Evolutionary conservation across 1,140 invertebrate genomes (phyloP).

Genomic region (Tribolium madens): DNA sequence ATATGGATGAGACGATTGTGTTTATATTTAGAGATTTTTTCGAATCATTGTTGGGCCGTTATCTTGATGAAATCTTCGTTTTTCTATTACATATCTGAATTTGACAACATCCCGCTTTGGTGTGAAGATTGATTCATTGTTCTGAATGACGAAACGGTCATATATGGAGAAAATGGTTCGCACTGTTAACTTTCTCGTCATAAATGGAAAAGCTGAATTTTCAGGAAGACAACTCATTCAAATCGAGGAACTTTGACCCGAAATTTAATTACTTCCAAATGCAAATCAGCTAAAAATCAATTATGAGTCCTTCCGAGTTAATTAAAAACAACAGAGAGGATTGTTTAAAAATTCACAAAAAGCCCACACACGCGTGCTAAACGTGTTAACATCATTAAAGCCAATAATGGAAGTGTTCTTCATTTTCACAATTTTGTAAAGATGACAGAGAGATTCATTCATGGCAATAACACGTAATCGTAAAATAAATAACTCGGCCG

Average conservation of each 20-base stretch:
- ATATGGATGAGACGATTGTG: conserved; percentile 15
- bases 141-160: not conserved
- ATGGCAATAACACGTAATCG: conserved; percentile 17
- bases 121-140: conserved; percentile 30
- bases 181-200: not conserved
- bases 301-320: not conserved
- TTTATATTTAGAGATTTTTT: not conserved
- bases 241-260: no score
- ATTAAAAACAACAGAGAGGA: not conserved
- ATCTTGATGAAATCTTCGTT: conserved; percentile 30
- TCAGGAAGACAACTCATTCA: no score
- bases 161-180: conserved; percentile 1
- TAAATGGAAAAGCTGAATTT: not conserved
- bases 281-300: not conserved
- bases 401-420: conserved; percentile 27
- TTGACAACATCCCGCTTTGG: conserved; percentile 15
- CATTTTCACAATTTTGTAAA: conserved; percentile 16
- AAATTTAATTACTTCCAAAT: not conserved
- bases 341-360: not conserved
- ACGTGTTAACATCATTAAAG: conserved; percentile 13
- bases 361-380: conserved; percentile 13
- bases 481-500: conserved; percentile 9
- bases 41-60: not conserved
- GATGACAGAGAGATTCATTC: conserved; percentile 29
- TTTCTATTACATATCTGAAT: conserved; percentile 11